These are phyloP conservation scores for Drosophila stalkeri DNA, from an alignment of 2,888 invertebrate species.

Conservation along the genomic window DNA sequence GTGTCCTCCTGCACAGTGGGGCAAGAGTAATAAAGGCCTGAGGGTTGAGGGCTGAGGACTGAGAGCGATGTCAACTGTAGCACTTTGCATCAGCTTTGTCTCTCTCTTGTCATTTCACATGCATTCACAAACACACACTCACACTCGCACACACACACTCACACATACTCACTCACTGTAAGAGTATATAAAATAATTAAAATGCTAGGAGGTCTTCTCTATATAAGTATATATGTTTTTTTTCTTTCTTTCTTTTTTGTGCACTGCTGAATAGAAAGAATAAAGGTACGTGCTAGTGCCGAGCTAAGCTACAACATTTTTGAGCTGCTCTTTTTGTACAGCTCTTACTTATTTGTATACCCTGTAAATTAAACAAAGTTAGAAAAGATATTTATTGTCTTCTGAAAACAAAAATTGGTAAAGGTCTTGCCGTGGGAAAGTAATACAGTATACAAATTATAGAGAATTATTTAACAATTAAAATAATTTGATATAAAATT, in stretches of 20 bases:
- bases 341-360: constrained; percentile 12
- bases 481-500: background rate
- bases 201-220: constrained; percentile 62
- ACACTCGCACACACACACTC: constrained; percentile 18
- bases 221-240: constrained; percentile 21
- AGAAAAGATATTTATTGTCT: background rate
- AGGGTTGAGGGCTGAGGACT: constrained; percentile 13
- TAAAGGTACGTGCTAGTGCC: constrained; percentile 55
- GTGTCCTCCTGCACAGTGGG: constrained; percentile 51
- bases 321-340: constrained; percentile 51
- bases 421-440: background rate
- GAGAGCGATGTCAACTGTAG: constrained; percentile 51
- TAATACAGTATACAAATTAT: background rate
- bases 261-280: constrained; percentile 63
- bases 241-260: constrained; percentile 30
- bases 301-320: constrained; percentile 65
- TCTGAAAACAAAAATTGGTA: background rate
- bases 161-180: constrained; percentile 11
- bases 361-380: background rate
- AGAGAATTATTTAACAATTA: background rate
- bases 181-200: constrained; percentile 77
- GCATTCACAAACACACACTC: constrained; percentile 54
- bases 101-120: constrained; percentile 59
- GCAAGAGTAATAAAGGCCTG: constrained; percentile 4
- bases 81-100: constrained; percentile 47